A percentile compares a stretch with the other conserved stretches of the same genome.
Evolutionary conservation across 2,797 vertebrate genomes (phyloP).

Genomic region (Malurus splendens): DNA sequence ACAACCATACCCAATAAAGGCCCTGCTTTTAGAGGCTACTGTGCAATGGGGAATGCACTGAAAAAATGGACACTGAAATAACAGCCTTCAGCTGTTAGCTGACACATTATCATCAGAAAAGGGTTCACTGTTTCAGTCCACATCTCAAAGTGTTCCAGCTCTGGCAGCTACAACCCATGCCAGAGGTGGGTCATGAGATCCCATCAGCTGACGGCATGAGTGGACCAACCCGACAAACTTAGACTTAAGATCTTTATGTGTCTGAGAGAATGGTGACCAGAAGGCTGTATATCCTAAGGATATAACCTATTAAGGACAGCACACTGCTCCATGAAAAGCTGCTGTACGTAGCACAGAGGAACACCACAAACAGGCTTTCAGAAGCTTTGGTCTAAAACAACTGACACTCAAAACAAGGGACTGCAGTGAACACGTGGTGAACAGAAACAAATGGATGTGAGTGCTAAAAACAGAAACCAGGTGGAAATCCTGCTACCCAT

Average conservation of each 20-base stretch:
- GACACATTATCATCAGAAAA: not conserved
- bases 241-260: not conserved
- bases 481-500: not conserved
- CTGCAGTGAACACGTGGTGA: not conserved
- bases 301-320: not conserved
- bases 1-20: not conserved
- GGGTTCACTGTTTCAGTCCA: not conserved
- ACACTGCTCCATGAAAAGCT: not conserved
- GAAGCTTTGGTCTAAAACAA: not conserved
- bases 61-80: not conserved
- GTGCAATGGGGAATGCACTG: not conserved
- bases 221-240: accelerated
- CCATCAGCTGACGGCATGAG: not conserved
- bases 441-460: accelerated
- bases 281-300: not conserved
- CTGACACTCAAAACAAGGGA: not conserved
- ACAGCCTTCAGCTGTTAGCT: not conserved
- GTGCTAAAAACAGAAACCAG: not conserved
- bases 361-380: not conserved
- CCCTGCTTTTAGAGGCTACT: not conserved
- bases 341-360: not conserved
- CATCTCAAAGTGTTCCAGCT: not conserved
- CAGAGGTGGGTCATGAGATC: not conserved
- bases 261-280: accelerated
- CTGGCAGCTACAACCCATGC: not conserved